Percentiles rank a stretch among this genome's conserved stretches.
phyloP scores from a whole-genome alignment of 1,140 invertebrate species.

The Sipha flava region DNA sequence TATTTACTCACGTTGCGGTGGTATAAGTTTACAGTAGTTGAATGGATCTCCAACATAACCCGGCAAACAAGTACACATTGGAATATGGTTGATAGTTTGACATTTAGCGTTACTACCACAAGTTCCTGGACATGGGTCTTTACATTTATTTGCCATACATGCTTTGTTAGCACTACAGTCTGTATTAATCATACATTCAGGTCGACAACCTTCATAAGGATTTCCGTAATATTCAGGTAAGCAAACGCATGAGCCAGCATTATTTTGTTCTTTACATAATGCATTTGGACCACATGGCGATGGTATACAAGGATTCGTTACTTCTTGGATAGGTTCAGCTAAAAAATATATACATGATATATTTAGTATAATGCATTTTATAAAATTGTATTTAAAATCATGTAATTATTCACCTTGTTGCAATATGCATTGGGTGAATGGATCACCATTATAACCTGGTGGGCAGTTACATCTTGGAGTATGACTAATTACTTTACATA shows the following conservation, averaged over 20 bases:
- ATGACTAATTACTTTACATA: conserved; percentile 47
- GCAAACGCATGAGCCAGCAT: conserved; percentile 60
- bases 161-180: conserved; percentile 61
- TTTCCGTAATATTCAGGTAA: conserved; percentile 63
- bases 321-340: conserved; percentile 40
- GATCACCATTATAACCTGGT: conserved; percentile 45
- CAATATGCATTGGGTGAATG: conserved; percentile 42
- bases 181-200: conserved; percentile 65
- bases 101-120: conserved; percentile 67
- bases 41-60: conserved; percentile 59
- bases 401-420: conserved; percentile 36
- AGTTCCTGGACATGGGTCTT: conserved; percentile 66
- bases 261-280: conserved; percentile 56
- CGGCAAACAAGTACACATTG: conserved; percentile 54
- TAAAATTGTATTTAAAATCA: background rate
- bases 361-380: conserved; percentile 34
- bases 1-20: conserved; percentile 38
- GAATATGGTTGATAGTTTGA: conserved; percentile 56
- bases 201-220: conserved; percentile 64
- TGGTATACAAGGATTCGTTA: conserved; percentile 57
- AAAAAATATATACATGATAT: conserved; percentile 20
- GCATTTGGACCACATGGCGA: conserved; percentile 69
- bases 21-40: conserved; percentile 48
- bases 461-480: conserved; percentile 45
- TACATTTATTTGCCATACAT: conserved; percentile 68